Conservation (phyloP, 2,113 vertebrate species). For the Circaetus cinerascens region DNA sequence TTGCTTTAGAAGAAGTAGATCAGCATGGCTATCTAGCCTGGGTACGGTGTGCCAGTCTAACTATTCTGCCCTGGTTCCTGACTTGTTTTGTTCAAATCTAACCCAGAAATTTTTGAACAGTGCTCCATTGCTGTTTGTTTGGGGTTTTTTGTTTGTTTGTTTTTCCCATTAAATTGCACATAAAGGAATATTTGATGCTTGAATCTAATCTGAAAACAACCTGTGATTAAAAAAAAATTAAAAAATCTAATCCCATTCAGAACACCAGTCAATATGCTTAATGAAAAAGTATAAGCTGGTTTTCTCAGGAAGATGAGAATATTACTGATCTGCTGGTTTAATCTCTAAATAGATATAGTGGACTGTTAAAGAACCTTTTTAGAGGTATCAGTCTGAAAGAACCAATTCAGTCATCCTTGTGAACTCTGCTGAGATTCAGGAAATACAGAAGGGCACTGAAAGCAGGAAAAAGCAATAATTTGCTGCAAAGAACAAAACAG, state of each 20-base stretch:
- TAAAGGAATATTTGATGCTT: not conserved
- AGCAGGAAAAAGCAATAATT: not conserved
- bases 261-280: not conserved
- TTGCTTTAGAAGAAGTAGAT: not conserved
- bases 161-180: not conserved
- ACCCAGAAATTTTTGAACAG: not conserved
- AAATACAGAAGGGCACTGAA: not conserved
- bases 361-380: not conserved
- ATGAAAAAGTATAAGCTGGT: not conserved
- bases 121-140: not conserved
- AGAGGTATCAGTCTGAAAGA: not conserved
- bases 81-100: not conserved
- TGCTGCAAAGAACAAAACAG: not conserved
- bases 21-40: not conserved
- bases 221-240: not conserved
- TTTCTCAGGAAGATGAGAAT: not conserved
- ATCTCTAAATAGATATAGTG: not conserved
- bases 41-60: not conserved
- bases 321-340: not conserved
- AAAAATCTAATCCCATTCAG: not conserved
- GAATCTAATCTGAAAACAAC: not conserved
- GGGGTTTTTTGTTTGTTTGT: too few species aligned
- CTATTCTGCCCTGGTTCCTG: not conserved
- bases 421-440: not conserved
- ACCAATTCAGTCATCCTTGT: not conserved